phyloP scores from a whole-genome alignment of 1,140 invertebrate genomes.

The Daktulosphaira vitifoliae region DNA sequence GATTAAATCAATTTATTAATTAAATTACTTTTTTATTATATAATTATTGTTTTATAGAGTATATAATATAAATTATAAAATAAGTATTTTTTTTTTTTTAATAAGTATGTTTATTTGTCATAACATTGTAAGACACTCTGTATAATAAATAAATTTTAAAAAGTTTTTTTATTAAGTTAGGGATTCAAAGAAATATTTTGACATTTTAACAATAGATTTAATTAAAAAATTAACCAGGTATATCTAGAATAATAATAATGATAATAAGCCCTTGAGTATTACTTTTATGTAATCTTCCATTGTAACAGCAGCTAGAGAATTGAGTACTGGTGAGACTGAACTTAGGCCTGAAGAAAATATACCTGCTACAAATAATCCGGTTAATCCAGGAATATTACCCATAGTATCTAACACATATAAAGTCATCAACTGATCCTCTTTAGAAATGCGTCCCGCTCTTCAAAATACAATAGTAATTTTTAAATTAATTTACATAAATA shows the following conservation, averaged over 20 bases:
- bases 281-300: conserved; percentile 69
- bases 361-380: conserved; percentile 72
- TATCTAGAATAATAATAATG: too few relatives aligned
- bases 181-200: too few relatives aligned
- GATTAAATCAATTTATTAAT: background rate
- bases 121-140: too few relatives aligned
- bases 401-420: conserved; percentile 70
- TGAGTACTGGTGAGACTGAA: conserved; percentile 74
- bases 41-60: background rate
- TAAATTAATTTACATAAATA: too few relatives aligned
- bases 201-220: too few relatives aligned
- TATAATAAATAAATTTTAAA: too few relatives aligned
- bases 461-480: background rate
- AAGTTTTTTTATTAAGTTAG: too few relatives aligned
- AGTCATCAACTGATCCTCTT: conserved; percentile 53
- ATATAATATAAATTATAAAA: background rate
- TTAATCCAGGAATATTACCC: conserved; percentile 56
- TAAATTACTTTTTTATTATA: background rate
- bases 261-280: too few relatives aligned
- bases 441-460: conserved; percentile 30
- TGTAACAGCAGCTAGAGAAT: conserved; percentile 78
- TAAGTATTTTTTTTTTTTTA: background rate
- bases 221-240: too few relatives aligned
- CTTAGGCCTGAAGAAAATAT: conserved; percentile 78
- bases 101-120: too few relatives aligned